Base-by-base conservation (phyloP, 2,888 invertebrate genomes). In the Stratiomys singularior region DNA sequence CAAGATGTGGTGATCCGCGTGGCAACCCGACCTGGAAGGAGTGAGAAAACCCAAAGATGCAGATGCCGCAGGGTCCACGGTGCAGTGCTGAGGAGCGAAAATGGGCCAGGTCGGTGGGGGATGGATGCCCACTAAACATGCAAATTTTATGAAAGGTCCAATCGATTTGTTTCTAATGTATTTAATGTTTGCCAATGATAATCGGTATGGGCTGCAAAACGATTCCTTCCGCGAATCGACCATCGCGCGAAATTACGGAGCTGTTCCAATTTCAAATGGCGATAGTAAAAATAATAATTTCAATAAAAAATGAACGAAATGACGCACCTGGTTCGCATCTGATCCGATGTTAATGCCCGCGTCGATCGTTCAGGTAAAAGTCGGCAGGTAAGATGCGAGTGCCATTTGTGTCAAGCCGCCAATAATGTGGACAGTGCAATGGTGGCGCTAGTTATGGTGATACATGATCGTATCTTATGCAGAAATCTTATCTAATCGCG, bases 311-410 rank as follows among this genome's bases (percentile, higher is more conserved):
- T 5, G 11, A 7, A 30, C 66, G 13, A 37, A 28, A 37, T 66
- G 52, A 18, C 52, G 15, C 52, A 52, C 52, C 52, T 52, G 37
- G 66, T 37, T 27, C 37, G 66, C 66, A 37, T 15, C 37, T 28
- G 37, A 66, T 66, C 66, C 21, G 4, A 66, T 30, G 37, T 66
- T 30, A 66, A 66, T 37, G 37, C 11, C 27, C 30, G 30, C 37
- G 13, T 7, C 1, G 21, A 30, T 25, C 71, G 52, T 56, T 1
- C 71, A 72, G 71, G 71, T 72, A 72, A 56, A 72, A 72, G 71
- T 27, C 71, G 66, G 37, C 37, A 72, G 71, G 71, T 72, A 72
- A 72, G 28, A 52, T 27, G 52, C 47, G 71, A 72, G 52, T 72
- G 52, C 71, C 56, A 72, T 72, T 72, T 72, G 52, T 28, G 27